A percentile compares a stretch with the other conserved stretches of the same genome.
phyloP scores from a whole-genome alignment of 2,113 vertebrate genomes.

The Gorilla gorilla region DNA sequence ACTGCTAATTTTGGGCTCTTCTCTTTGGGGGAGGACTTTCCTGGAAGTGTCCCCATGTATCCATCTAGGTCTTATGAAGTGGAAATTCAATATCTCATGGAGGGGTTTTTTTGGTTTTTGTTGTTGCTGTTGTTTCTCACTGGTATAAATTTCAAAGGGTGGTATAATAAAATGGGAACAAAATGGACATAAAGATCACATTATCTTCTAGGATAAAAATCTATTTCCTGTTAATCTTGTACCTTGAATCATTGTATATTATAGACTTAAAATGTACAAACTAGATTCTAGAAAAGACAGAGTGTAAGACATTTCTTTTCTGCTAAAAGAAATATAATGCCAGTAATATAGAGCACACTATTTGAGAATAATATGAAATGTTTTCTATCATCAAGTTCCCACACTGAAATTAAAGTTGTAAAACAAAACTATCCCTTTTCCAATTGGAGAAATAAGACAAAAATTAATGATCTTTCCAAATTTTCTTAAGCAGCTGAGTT shows the following conservation, averaged over 20 bases:
- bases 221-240: neutral
- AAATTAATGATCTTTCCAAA: neutral
- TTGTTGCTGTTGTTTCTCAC: neutral
- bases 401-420: neutral
- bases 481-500: neutral
- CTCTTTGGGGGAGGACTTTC: neutral
- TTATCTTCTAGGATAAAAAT: neutral
- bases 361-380: too few relatives aligned
- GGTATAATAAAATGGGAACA: neutral
- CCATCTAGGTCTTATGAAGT: neutral
- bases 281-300: neutral
- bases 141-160: neutral
- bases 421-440: neutral
- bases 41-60: neutral
- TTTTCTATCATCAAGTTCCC: neutral
- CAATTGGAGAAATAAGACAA: neutral
- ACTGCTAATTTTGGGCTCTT: neutral
- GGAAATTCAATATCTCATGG: neutral
- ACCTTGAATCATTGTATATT: neutral
- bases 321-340: neutral
- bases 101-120: neutral
- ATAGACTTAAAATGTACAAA: neutral
- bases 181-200: neutral
- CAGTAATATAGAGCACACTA: too few relatives aligned
- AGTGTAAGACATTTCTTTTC: neutral